Conservation (phyloP, 2,797 vertebrate species). For the Pseudochaenichthys georgianus region DNA sequence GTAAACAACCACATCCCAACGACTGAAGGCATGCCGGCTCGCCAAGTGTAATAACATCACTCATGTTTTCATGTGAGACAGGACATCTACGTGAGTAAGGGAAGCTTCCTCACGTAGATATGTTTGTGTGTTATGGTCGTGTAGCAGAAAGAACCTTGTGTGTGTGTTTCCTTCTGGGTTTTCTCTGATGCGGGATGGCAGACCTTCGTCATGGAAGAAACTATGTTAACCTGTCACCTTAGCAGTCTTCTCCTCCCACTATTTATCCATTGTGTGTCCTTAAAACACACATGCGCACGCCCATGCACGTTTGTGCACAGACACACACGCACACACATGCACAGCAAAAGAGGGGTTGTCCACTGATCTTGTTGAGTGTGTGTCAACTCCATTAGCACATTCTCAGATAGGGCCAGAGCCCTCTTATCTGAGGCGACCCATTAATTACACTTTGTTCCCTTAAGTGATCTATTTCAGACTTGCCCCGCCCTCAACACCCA, state of each 20-base stretch:
- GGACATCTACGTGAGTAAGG: conserved; percentile 57
- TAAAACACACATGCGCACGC: conserved; percentile 48
- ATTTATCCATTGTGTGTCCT: conserved; percentile 66
- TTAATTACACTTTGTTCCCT: conserved; percentile 92
- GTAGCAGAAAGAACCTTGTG: conserved; percentile 22
- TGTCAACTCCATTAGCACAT: conserved; percentile 90
- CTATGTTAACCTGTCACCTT: conserved; percentile 72
- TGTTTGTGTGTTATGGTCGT: conserved; percentile 31
- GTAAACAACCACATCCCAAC: conserved; percentile 84
- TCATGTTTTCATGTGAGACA: conserved; percentile 82
- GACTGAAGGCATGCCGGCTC: conserved; percentile 72
- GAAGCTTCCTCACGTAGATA: conserved; percentile 36
- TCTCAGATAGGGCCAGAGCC: conserved; percentile 87
- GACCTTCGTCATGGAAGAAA: conserved; percentile 70
- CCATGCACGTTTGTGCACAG: conserved; percentile 5
- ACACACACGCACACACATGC: conserved; percentile 26
- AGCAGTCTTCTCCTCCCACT: conserved; percentile 55
- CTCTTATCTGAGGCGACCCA: conserved; percentile 88
- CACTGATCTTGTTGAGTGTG: conserved; percentile 84
- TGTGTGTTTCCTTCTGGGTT: conserved; percentile 60
- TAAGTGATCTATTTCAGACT: conserved; percentile 91
- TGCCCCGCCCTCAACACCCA: conserved; percentile 81
- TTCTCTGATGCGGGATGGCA: conserved; percentile 71
- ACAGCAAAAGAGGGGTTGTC: conserved; percentile 63
- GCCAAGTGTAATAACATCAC: conserved; percentile 82